Evolutionary conservation across 2,888 invertebrate species (phyloP).

Genomic region (Netelia melanura): DNA sequence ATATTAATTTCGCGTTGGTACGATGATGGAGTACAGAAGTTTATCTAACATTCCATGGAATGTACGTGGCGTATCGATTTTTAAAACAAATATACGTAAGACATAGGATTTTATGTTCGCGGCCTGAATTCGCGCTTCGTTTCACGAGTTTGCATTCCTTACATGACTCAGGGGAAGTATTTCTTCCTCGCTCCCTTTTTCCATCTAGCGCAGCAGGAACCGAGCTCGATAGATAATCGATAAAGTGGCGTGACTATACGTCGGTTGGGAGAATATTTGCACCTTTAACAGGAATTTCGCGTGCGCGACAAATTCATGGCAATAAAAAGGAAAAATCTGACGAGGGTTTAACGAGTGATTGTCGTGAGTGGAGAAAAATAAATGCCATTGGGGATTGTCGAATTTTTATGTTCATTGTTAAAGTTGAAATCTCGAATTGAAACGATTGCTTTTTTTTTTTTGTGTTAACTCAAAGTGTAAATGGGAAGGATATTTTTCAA

Average conservation of each 20-base stretch:
- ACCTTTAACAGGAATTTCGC: constrained; percentile 63
- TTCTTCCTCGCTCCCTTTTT: constrained; percentile 25
- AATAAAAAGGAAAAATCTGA: background rate
- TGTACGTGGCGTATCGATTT: constrained; percentile 78
- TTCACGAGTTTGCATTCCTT: constrained; percentile 74
- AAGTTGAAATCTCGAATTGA: too few species aligned
- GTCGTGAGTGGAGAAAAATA: background rate
- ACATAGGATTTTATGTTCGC: constrained; percentile 58
- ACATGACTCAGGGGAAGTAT: constrained; percentile 79
- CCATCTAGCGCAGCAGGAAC: constrained; percentile 48
- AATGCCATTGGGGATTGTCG: constrained; percentile 7
- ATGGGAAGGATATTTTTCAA: too few species aligned
- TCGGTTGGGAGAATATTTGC: constrained; percentile 59
- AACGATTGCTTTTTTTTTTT: too few species aligned
- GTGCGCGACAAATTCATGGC: constrained; percentile 12
- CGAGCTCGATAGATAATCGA: constrained; percentile 53
- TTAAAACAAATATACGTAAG: constrained; percentile 65
- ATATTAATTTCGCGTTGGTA: background rate
- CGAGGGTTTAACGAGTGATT: too few species aligned
- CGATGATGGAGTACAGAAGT: constrained; percentile 11
- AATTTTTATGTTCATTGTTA: background rate
- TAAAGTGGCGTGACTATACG: constrained; percentile 61
- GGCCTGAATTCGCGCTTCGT: constrained; percentile 64
- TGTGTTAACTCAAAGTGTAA: too few species aligned
- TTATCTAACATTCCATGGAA: constrained; percentile 74